Evolutionary conservation across 2,113 vertebrate species (phyloP), one percentile per base, ranked within the genome.

Genomic region (Neomonachus schauinslandi): DNA sequence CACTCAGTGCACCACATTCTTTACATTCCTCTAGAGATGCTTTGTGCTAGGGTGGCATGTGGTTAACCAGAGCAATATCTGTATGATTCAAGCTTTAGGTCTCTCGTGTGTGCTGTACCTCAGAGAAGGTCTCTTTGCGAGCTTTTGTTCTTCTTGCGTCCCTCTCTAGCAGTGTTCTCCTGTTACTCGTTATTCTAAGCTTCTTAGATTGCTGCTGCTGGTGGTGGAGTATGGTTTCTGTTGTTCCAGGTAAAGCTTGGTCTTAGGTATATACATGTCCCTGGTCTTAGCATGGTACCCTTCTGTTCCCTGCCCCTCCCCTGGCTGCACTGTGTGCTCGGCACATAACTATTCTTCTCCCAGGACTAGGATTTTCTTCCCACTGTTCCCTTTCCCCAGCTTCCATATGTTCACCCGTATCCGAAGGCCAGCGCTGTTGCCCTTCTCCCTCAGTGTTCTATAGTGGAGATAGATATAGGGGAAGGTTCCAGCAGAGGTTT

Each of bases 361-460:
- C 15, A 71, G 31, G 2, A 92, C 4, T 36, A 91, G 5, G 33
- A 42, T 10, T 77, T 83, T 65, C 69, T 81, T 24, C 4, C 7
- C 36, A 33, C 33, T 1, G 42, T 69, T 28, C 14, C 59, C 18
- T 55, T 67, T 22, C 57, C 21, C 31, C 24, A 5, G 22, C 15
- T 57, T 8, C 24, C 42, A 22, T 59, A 49, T 53, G 24, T 9
- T 69, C 28, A 33, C 7, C 24, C 33, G 1, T 74, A 22, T 36
- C 6, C 22, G 65, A 15, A 1, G 18, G 14, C 28, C 2, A 11
- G 11, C 11, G 28, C 9, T 7, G 0, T 53, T 77, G 18, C 4
- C 19, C 18, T 77, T n/a, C n/a, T 14, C 0, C 22, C n/a, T 69
- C 33, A 21, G 49, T 21, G 4, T 86, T 87, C 26, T 33, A 33